These are phyloP conservation scores for Rhinichthys osculus DNA, from an alignment of 2,797 vertebrate genomes.

Conservation along the genomic window DNA sequence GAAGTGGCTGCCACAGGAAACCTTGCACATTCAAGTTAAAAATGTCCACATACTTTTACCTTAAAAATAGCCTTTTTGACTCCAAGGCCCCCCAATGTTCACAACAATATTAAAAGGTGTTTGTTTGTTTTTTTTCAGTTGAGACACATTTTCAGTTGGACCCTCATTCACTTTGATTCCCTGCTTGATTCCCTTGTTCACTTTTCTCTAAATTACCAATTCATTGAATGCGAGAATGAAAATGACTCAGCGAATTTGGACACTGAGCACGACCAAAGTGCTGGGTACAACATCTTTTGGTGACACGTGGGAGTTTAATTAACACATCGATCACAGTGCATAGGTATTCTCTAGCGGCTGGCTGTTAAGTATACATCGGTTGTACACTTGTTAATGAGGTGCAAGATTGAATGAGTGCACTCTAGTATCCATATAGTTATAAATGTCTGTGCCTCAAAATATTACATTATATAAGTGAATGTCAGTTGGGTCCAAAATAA, in stretches of 20 bases:
- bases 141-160: background rate
- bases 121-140: background rate
- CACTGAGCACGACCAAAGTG: background rate
- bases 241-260: background rate
- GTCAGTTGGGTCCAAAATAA: background rate
- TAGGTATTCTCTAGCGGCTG: too few species aligned
- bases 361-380: background rate
- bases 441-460: background rate
- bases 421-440: background rate
- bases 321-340: too few species aligned
- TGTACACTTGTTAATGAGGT: background rate
- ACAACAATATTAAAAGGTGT: background rate
- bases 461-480: background rate
- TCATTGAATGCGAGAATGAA: background rate
- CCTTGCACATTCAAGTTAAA: background rate
- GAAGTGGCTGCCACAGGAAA: background rate
- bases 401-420: background rate
- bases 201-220: background rate
- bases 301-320: background rate
- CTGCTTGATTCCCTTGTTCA: background rate
- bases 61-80: background rate
- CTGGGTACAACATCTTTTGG: background rate
- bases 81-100: background rate
- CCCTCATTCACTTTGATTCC: background rate
- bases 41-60: background rate